Percentiles rank a stretch among this genome's conserved stretches.
These are phyloP conservation scores for Pelobates cultripes DNA, from an alignment of 2,797 vertebrate genomes.

Conservation along the genomic window DNA sequence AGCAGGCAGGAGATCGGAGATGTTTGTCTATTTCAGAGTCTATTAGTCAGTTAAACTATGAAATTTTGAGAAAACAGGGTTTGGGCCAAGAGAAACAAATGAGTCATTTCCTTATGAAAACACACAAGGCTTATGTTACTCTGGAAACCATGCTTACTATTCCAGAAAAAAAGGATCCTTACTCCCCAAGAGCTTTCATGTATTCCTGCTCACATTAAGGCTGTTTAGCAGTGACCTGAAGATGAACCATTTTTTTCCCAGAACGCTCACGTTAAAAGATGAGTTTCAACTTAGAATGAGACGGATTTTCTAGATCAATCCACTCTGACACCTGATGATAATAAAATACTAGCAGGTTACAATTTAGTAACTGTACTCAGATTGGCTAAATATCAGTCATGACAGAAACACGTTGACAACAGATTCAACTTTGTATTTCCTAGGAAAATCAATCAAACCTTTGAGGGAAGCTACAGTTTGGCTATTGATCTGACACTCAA, in stretches of 20 bases:
- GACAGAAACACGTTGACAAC: too few species aligned
- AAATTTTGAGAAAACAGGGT: slow-evolving; percentile 80
- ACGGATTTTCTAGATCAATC: not conserved
- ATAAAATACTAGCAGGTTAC: too few species aligned
- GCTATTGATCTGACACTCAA: too few species aligned
- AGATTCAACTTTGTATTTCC: too few species aligned
- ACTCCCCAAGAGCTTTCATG: slow-evolving; percentile 69
- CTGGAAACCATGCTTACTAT: slow-evolving; percentile 72
- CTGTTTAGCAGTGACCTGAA: slow-evolving; percentile 73
- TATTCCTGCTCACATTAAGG: slow-evolving; percentile 68
- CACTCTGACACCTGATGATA: too few species aligned
- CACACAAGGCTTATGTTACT: slow-evolving; percentile 78
- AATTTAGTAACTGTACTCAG: too few species aligned
- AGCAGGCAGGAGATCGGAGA: slow-evolving; percentile 66
- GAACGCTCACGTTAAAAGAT: slow-evolving; percentile 61
- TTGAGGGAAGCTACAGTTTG: too few species aligned
- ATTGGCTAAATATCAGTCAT: too few species aligned
- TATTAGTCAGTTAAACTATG: slow-evolving; percentile 79
- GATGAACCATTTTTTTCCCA: slow-evolving; percentile 67
- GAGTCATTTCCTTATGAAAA: slow-evolving; percentile 84
- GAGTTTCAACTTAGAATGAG: not conserved
- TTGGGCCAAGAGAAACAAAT: slow-evolving; percentile 80
- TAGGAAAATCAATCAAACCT: too few species aligned
- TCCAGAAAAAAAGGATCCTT: slow-evolving; percentile 70
- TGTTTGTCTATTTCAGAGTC: slow-evolving; percentile 69